Percentiles rank a stretch among this genome's conserved stretches.
Conservation (phyloP, 2,888 invertebrate species). For the Catocala fraxini region DNA sequence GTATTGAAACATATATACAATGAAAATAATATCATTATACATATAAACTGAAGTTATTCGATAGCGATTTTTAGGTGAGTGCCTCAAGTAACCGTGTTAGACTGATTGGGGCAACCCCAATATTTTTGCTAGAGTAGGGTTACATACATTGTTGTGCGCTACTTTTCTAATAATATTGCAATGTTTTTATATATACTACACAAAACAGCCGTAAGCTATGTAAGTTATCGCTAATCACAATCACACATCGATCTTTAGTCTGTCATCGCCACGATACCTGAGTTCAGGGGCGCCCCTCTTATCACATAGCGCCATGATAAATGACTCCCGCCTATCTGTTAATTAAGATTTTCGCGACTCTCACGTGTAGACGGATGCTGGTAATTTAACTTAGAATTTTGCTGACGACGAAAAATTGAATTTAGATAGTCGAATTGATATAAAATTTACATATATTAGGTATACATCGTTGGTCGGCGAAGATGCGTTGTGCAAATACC, state of each 20-base stretch:
- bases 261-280: slow-evolving; percentile 73
- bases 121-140: no score
- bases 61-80: no score
- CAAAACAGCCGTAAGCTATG: slow-evolving; percentile 25
- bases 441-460: slow-evolving; percentile 4
- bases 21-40: no score
- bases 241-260: slow-evolving; percentile 64
- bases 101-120: no score
- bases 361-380: slow-evolving; percentile 80
- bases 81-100: no score
- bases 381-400: slow-evolving; percentile 81
- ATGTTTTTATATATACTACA: no score
- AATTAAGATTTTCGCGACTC: slow-evolving; percentile 86
- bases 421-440: slow-evolving; percentile 32
- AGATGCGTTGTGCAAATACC: not conserved
- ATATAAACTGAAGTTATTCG: no score
- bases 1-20: no score
- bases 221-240: slow-evolving; percentile 43
- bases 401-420: slow-evolving; percentile 47
- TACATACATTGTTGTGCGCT: no score
- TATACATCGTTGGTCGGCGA: not conserved
- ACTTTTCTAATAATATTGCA: no score
- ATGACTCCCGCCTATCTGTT: slow-evolving; percentile 83
- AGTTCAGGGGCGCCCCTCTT: slow-evolving; percentile 66
- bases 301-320: slow-evolving; percentile 77